Evolutionary conservation across 2,888 invertebrate species (phyloP), one percentile per base, ranked within the genome.

Genomic region (Oligia fasciuncula): DNA sequence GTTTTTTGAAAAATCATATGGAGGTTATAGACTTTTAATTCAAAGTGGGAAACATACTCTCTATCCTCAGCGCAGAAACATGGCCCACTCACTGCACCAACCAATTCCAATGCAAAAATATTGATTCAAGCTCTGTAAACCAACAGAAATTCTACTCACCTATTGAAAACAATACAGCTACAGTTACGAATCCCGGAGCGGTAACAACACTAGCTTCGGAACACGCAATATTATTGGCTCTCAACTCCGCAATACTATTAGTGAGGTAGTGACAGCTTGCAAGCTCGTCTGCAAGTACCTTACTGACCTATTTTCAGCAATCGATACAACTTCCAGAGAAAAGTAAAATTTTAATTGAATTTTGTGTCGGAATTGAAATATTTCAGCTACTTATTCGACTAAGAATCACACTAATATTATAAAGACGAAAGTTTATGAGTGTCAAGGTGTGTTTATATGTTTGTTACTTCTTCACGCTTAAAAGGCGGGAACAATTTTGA

Each of bases 291-390:
- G 62, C 65, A 51, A 82, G 82, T 73, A 82, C 62, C 51, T 67
- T 65, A 6, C 75, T 82, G 84, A 84, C 84, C 84, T 65, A 85
- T 76, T 84, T 85, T 19, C 43, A 1, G 23, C 63, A 82, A 82
- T 73, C 82, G 69, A 78, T 79, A 78, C 65, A 77, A 68, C 67
- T 76, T 84, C 70, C 73, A 76, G 40, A n/a, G 78, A 79, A 82
- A 85, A 78, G 63, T 82, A 79, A 84, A 77, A 85, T 79, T 76
- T 85, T 85, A 84, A 84, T 84, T 85, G 77, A 77, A 81, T 81
- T 60, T 72, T 71, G 72, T 81, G 72, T 63, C 57, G 51, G 29
- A 43, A 69, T 65, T 63, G 69, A 83, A 65, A 73, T 79, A 82
- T 79, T 82, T 70, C 73, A 65, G 40, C 29, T 29, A 29, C 29